These are phyloP conservation scores for Rhodinocichla rosea DNA, from an alignment of 2,113 vertebrate genomes.

Conservation along the genomic window DNA sequence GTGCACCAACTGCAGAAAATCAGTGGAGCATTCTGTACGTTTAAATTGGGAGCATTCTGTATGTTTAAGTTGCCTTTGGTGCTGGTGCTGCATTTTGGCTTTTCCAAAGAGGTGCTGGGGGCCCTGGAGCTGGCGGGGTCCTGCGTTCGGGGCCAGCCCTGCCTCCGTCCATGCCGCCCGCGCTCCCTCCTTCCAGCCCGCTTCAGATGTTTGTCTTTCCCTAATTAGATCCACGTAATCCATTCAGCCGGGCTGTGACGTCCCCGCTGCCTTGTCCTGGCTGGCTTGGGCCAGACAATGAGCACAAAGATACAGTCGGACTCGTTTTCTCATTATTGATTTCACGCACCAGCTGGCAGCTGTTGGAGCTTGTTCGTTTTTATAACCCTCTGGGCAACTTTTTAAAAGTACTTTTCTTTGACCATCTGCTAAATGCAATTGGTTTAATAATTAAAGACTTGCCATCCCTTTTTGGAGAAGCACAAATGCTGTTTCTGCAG, in stretches of 20 bases:
- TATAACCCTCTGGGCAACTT: conserved; percentile 82
- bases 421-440: conserved; percentile 79
- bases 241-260: conserved; percentile 38
- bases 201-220: conserved; percentile 24
- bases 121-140: neutral
- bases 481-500: conserved; percentile 52
- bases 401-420: conserved; percentile 81
- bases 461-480: conserved; percentile 63
- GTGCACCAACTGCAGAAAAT: neutral
- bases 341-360: conserved; percentile 84
- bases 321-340: conserved; percentile 83
- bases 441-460: conserved; percentile 85
- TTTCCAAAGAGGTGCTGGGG: neutral
- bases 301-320: conserved; percentile 81
- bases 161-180: neutral
- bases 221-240: conserved; percentile 63
- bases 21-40: neutral
- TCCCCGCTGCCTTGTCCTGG: conserved; percentile 59
- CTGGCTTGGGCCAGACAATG: conserved; percentile 75
- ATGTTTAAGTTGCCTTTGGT: neutral
- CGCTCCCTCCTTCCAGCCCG: neutral
- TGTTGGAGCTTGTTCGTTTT: conserved; percentile 79
- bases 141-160: rapidly evolving
- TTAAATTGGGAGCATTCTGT: too few relatives aligned
- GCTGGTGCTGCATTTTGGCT: neutral